Evolutionary conservation across 2,113 vertebrate genomes (phyloP).

Genomic region (Pycnonotus jocosus): DNA sequence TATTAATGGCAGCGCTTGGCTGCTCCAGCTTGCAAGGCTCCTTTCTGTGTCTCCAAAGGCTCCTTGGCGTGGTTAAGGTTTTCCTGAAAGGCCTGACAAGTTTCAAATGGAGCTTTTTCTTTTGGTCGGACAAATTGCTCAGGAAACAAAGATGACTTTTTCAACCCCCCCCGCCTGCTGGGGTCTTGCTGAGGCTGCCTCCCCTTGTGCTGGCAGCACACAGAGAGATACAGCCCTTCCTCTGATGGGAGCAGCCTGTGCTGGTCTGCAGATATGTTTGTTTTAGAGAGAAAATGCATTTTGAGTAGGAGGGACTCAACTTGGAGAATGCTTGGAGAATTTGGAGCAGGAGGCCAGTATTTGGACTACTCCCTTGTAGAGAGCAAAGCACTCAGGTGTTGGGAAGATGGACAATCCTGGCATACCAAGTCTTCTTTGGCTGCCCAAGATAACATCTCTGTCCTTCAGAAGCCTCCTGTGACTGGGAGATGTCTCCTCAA

Average conservation of each 20-base stretch:
- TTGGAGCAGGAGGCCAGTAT: background rate
- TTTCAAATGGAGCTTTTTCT: background rate
- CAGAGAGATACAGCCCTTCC: background rate
- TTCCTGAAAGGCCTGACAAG: background rate
- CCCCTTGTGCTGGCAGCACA: background rate
- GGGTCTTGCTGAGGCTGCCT: background rate
- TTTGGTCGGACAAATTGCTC: background rate
- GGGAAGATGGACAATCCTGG: background rate
- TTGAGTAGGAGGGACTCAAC: background rate
- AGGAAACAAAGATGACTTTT: background rate
- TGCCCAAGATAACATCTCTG: background rate
- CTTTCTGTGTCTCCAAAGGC: background rate
- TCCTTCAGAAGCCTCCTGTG: background rate
- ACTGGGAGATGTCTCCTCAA: background rate
- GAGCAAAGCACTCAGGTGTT: background rate
- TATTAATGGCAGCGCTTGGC: background rate
- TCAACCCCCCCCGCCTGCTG: fast-evolving
- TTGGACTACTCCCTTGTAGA: background rate
- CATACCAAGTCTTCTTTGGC: too few relatives aligned
- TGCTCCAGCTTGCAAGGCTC: background rate
- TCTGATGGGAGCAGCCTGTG: background rate
- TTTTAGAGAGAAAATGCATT: background rate
- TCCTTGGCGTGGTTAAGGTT: fast-evolving
- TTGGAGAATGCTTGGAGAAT: background rate
- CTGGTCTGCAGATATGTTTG: background rate